phyloP scores from a whole-genome alignment of 2,797 vertebrate genomes.

The Sylvia borin region DNA sequence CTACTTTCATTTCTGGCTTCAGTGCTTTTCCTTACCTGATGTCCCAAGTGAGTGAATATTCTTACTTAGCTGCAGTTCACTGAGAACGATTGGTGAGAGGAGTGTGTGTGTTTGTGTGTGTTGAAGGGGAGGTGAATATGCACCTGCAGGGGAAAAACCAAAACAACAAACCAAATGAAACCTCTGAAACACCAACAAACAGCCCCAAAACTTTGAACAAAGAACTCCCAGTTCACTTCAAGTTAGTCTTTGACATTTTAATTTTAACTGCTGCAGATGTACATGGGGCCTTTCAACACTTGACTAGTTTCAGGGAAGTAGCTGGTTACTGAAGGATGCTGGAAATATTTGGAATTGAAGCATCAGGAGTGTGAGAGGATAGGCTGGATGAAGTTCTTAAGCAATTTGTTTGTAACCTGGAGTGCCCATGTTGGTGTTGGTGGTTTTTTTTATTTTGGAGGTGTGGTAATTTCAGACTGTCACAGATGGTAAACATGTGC shows the following conservation, averaged over 20 bases:
- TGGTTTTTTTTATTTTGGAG: not conserved
- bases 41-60: not conserved
- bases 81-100: not conserved
- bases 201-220: not conserved
- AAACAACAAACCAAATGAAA: not conserved
- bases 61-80: not conserved
- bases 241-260: not conserved
- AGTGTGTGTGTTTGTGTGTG: not conserved
- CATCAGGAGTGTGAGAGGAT: not conserved
- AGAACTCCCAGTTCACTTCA: not conserved
- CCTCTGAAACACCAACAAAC: not conserved
- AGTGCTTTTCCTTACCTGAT: not conserved
- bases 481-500: not conserved
- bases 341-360: not conserved
- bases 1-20: not conserved
- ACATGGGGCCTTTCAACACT: not conserved
- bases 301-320: not conserved
- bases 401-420: not conserved
- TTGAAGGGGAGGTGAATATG: not conserved
- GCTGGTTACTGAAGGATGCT: not conserved
- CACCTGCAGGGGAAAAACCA: not conserved
- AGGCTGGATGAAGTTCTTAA: not conserved
- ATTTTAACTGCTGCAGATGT: not conserved
- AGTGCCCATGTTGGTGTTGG: rapidly evolving
- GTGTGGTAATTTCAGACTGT: not conserved